Evolutionary conservation across 2,888 invertebrate species (phyloP), one percentile per base, ranked within the genome.

Genomic region (Polia nebulosa): DNA sequence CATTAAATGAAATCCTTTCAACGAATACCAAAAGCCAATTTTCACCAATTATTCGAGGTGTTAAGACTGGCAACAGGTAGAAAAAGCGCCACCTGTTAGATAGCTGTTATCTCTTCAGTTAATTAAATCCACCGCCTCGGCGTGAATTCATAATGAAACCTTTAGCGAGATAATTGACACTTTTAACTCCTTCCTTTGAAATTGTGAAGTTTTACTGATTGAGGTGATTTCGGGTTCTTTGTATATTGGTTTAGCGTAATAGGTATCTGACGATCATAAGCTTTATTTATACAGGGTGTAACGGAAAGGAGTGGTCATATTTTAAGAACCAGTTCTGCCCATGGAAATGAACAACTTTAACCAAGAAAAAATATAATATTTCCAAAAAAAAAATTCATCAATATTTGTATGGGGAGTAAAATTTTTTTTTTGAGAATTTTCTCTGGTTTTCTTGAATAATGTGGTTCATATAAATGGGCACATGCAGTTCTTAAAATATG

Each of bases 41-140:
- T 27, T 25, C 29, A 25, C 45, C 17, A 2, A 65, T 29, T 65
- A 65, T 52, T 60, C 11, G 15, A 32, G 52, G 66, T 45, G 25
- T 11, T 17, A 52, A 45, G 67, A n/a, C 8, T 39, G 34, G 80
- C 76, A 76, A 76, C 80, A 76, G 80, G 76, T 79, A 49, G 52
- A 41, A 49, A 66, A 51, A 57, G 22, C 17, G 57, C 25, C 53
- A 79, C 61, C 80, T 55, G 74, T 74, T 72, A 49, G 56, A 36
- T 70, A 25, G 22, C 52, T 15, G 47, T 55, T 78, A 75, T 58
- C 49, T 66, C 15, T 17, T 32, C 22, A 67, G 11, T 52, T 67
- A 61, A 75, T 76, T 58, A 67, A 75, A 53, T 5, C 63, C 17
- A 9, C 11, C 45, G 52, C 17, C 53, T 5, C 58, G 53, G 17